Evolutionary conservation across 2,797 vertebrate species (phyloP), one percentile per base, ranked within the genome.

Genomic region (Toxotes lorentzi): DNA sequence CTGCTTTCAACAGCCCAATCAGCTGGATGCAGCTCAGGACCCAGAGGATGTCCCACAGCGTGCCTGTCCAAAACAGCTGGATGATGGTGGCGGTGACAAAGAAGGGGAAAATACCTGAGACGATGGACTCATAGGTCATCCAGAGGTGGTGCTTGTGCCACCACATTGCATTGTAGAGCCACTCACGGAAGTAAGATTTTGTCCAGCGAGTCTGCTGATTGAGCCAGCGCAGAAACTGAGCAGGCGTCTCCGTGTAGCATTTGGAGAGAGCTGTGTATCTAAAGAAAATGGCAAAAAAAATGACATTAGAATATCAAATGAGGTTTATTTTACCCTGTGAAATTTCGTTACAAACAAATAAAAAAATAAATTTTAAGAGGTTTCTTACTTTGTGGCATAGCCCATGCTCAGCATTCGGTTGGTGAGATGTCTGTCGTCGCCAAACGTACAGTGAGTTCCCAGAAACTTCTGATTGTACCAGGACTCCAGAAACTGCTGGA

Each of bases 111-210:
- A 97, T 86, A 1, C 96, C 96, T 0, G 96, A 95, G 38, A 97
- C 93, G n/a, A 97, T 96, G n/a, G 96, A 96, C 90, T 98, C 97
- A 1, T 98, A 97, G 64, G 97, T 96, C 97, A 98, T 98, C 97
- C 97, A 98, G 2, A 96, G 93, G 76, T 96, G 95, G 81, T 98
- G 97, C 81, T 97, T 97, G 87, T 98, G 97, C 97, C 97, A 98
- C 97, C 96, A 97, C 90, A 97, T 95, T 19, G 96, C 95, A 9
- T 97, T 98, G 93, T 93, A 97, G 57, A 97, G 95, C 97, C 97
- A 98, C 87, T 97, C 96, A 0, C 97, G 96, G 86, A 97, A 97
- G 90, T 96, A 97, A 0, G 97, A 97, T 79, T 97, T 98, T 47
- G 97, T 97, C 97, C 97, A 97, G 68, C 96, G 96, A 0, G 95